Conservation (phyloP, 1,140 invertebrate species). For the Lucilia cuprina region DNA sequence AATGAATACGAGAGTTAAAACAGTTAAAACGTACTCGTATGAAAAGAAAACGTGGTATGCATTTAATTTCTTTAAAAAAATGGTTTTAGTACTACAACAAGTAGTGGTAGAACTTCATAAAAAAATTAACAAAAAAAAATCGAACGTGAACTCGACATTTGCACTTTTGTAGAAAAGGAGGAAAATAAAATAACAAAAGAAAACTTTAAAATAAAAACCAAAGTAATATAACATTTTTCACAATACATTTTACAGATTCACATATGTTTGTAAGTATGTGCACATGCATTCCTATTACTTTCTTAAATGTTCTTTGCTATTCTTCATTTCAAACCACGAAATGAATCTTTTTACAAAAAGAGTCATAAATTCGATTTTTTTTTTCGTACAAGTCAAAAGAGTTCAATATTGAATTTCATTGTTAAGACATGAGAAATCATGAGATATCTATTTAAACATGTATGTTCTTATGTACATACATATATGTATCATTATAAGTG, state of each 20-base stretch:
- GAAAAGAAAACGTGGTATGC: background rate
- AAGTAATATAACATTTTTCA: conserved; percentile 4
- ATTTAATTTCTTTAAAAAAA: background rate
- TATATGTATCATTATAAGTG: no score
- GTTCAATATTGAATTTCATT: conserved; percentile 3
- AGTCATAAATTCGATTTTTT: conserved; percentile 3
- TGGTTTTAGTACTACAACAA: background rate
- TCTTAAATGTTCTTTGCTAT: background rate
- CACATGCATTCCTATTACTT: background rate
- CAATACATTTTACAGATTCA: background rate
- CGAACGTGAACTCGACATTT: conserved; percentile 33
- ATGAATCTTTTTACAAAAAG: background rate
- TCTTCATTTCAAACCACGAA: background rate
- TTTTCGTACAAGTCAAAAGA: background rate
- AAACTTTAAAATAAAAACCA: background rate
- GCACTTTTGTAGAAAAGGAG: conserved; percentile 2
- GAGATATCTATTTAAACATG: background rate
- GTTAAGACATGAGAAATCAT: background rate
- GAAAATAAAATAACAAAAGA: background rate
- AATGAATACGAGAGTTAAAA: background rate
- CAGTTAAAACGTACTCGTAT: background rate
- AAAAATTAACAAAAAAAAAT: background rate
- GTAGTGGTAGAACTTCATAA: background rate
- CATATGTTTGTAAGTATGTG: background rate
- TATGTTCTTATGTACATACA: background rate